A percentile compares a stretch with the other conserved stretches of the same genome.
phyloP scores from a whole-genome alignment of 2,113 vertebrate genomes.

The Benitochromis conjunctus region DNA sequence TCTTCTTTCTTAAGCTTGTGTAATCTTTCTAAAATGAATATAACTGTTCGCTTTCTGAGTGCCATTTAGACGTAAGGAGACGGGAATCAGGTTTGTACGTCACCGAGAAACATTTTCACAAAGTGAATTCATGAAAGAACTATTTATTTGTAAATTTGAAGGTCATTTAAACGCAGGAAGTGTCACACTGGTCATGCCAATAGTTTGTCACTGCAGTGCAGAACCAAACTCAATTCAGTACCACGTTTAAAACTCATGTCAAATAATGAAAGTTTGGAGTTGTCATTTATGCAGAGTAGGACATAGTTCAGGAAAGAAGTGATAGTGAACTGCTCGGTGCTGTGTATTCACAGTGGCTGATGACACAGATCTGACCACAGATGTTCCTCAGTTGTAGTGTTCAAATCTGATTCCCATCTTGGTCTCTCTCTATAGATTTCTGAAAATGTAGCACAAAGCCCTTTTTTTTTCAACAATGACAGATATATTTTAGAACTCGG shows the following conservation, averaged over 20 bases:
- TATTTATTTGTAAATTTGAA: background rate
- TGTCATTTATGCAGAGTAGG: background rate
- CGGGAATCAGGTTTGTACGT: fast-evolving
- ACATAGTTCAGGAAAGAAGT: background rate
- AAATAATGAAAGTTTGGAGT: background rate
- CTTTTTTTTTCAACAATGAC: background rate
- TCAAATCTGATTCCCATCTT: background rate
- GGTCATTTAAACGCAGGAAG: background rate
- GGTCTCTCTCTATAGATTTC: background rate
- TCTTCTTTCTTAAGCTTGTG: background rate
- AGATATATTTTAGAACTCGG: background rate
- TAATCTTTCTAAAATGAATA: background rate
- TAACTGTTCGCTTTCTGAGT: background rate
- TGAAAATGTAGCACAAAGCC: background rate
- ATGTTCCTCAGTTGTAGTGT: background rate
- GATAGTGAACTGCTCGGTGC: background rate
- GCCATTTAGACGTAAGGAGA: background rate
- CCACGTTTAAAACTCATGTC: background rate
- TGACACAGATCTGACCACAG: background rate
- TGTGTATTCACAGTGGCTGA: background rate
- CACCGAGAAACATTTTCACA: background rate
- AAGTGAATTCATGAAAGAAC: background rate
- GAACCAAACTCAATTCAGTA: background rate
- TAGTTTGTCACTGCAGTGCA: background rate
- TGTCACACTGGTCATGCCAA: background rate